Percentiles rank a stretch among this genome's conserved stretches.
Evolutionary conservation across 2,797 vertebrate species (phyloP).

Genomic region (Chanos chanos): DNA sequence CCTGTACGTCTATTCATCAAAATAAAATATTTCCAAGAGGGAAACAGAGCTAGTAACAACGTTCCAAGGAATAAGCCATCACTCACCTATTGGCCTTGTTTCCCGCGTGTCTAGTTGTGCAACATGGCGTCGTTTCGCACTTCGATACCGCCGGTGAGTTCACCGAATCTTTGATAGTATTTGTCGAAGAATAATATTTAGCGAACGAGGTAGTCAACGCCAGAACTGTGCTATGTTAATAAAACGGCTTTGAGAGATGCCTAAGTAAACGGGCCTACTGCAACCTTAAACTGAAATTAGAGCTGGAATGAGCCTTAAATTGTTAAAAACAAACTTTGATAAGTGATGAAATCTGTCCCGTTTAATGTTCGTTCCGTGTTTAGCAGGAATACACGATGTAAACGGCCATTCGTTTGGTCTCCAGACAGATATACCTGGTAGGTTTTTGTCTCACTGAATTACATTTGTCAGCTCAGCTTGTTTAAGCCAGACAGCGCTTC

Average conservation of each 20-base stretch:
- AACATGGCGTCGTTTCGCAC: conserved; percentile 10
- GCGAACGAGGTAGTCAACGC: too few species aligned
- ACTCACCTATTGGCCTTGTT: neutral
- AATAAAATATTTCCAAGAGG: conserved; percentile 1
- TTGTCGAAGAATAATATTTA: too few species aligned
- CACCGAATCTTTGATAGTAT: too few species aligned
- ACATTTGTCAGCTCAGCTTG: too few species aligned
- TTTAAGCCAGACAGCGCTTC: too few species aligned
- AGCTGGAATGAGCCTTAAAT: neutral
- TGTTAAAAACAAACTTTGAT: neutral
- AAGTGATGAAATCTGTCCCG: neutral
- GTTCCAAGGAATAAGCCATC: conserved; percentile 3
- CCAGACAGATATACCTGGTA: conserved; percentile 52
- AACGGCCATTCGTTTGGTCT: conserved; percentile 42
- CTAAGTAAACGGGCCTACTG: neutral
- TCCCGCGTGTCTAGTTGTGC: conserved; percentile 27
- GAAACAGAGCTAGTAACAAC: neutral
- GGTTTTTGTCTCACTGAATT: conserved; percentile 13
- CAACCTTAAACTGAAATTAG: too few species aligned
- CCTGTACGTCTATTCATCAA: conserved; percentile 3
- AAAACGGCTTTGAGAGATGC: too few species aligned
- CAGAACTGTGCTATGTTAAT: too few species aligned
- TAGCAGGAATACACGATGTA: conserved; percentile 37
- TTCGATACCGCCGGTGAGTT: conserved; percentile 31
- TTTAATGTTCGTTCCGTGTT: conserved; percentile 21